Percentiles rank a stretch among this genome's conserved stretches.
Evolutionary conservation across 1,140 invertebrate species (phyloP).

Genomic region (Caenorhabditis inopinata): DNA sequence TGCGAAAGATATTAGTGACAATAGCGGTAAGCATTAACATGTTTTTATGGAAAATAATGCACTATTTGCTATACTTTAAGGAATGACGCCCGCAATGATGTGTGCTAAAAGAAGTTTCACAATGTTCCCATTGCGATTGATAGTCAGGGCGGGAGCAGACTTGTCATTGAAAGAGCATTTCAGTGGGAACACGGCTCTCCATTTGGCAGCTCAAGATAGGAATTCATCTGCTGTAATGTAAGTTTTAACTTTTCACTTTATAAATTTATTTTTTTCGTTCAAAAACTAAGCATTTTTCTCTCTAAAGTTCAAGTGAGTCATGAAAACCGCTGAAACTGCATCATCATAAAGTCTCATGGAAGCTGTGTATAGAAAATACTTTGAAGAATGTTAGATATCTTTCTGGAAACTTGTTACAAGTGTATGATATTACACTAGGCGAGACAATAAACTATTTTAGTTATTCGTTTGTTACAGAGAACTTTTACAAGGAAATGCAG

Average conservation of each 20-base stretch:
- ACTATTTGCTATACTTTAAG: no score
- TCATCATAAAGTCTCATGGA: no score
- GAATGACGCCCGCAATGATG: constrained; percentile 44
- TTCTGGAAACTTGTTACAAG: no score
- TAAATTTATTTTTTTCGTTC: no score
- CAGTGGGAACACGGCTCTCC: constrained; percentile 42
- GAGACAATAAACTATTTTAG: not conserved
- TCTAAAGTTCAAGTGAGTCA: no score
- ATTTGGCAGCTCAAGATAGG: constrained; percentile 33
- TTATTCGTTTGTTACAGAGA: constrained; percentile 21
- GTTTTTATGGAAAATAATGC: no score
- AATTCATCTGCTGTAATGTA: constrained; percentile 30
- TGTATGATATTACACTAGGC: no score
- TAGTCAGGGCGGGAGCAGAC: constrained; percentile 35
- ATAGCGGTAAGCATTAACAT: constrained; percentile 35
- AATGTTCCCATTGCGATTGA: constrained; percentile 41
- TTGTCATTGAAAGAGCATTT: constrained; percentile 35
- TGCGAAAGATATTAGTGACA: constrained; percentile 41
- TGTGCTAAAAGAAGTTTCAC: constrained; percentile 31
- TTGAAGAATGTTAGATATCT: no score
- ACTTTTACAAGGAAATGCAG: constrained; percentile 31
- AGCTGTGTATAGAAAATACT: no score
- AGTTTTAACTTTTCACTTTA: no score
- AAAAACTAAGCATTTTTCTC: no score
- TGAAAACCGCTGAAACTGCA: no score